Evolutionary conservation across 2,797 vertebrate genomes (phyloP), one percentile per base, ranked within the genome.

Genomic region (Danio tinwini): DNA sequence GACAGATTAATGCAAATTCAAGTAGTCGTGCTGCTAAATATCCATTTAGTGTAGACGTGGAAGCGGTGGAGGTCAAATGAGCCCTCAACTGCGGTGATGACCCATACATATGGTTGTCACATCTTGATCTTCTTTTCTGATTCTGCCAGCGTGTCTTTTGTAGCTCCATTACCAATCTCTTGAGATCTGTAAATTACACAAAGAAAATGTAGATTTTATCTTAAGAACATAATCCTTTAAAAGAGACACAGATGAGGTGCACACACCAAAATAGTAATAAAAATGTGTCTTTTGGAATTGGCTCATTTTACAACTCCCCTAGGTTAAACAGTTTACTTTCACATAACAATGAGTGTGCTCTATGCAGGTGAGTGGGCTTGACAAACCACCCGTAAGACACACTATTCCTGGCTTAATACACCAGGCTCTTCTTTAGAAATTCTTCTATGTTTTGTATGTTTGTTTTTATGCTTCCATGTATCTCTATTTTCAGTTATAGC

Each of bases 21-120:
- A 75, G 19, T 5, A 59, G 45, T 68, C 49, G n/a, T 61, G 45
- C 52, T 49, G 59, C 47, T 81, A 76, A 76, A 82, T 16, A 74
- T 52, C 69, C 67, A 29, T 82, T 83, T 72, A 79, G 63, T 9
- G 12, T 52, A 44, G 49, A 47, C 52, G 16, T 49, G n/a, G 12
- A 53, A 81, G 19, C 61, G 40, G 50, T 19, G 55, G 59, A 82
- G 84, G 77, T 78, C 61, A 85, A 81, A 71, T 17, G 21, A 74
- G 72, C 65, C 68, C 70, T 81, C 53, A 77, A 53, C 73, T 84
- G 62, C 61, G 63, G 13, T 13, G 50, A 55, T 82, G 82, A 81
- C 80, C 77, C 74, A 69, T 79, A 77, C 65, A 74, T n/a, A 63
- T 72, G 63, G 75, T 76, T 76, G 72, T 79, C 78, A 78, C 45